Evolutionary conservation across 2,888 invertebrate genomes (phyloP).

Genomic region (Agrochola circellaris): DNA sequence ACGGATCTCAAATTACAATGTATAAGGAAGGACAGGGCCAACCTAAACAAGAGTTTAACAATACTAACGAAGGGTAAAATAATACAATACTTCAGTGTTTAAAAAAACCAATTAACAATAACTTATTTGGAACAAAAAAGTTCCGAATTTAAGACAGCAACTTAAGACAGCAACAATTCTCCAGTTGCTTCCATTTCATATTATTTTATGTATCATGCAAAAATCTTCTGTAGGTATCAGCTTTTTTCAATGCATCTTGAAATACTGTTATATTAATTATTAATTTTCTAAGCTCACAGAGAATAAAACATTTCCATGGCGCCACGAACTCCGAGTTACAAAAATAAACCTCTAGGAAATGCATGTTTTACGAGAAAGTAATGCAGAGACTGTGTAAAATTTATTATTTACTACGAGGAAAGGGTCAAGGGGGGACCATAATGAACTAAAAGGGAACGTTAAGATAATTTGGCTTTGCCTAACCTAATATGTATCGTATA

Average conservation of each 20-base stretch:
- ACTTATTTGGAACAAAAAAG: too few relatives aligned
- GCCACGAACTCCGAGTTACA: not conserved
- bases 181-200: not conserved
- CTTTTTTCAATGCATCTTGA: not conserved
- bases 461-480: slow-evolving; percentile 43
- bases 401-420: slow-evolving; percentile 45
- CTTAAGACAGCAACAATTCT: not conserved
- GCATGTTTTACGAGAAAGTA: slow-evolving; percentile 47
- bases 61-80: not conserved
- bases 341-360: slow-evolving; percentile 20
- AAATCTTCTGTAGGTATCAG: not conserved
- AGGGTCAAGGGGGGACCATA: slow-evolving; percentile 37
- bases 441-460: slow-evolving; percentile 37
- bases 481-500: slow-evolving; percentile 43
- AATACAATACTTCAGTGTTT: not conserved
- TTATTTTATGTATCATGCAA: not conserved
- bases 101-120: not conserved
- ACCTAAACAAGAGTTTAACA: not conserved
- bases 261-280: not conserved
- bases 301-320: slow-evolving; percentile 17
- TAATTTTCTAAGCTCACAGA: not conserved
- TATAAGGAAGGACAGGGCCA: too few relatives aligned
- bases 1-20: not conserved
- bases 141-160: too few relatives aligned
- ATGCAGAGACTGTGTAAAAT: slow-evolving; percentile 32